Conservation (phyloP, 2,113 vertebrate species). For the Glareola pratincola region DNA sequence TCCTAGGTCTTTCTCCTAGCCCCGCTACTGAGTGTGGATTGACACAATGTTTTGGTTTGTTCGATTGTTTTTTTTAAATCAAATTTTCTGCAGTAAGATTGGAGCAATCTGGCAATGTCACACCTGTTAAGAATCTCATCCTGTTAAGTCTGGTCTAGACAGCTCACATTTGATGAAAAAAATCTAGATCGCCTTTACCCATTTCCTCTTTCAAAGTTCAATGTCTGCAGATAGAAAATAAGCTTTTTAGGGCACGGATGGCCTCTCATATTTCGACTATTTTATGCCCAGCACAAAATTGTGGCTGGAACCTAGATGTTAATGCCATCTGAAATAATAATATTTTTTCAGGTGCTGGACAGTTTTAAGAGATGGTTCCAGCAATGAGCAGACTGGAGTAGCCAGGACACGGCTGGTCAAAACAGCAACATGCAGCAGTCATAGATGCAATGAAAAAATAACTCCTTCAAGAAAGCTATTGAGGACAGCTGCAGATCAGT, state of each 20-base stretch:
- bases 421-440: neutral
- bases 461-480: slow-evolving; percentile 1
- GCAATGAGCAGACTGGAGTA: neutral
- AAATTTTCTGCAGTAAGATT: neutral
- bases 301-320: neutral
- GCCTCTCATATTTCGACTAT: neutral
- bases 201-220: neutral
- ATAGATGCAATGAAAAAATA: neutral
- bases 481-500: slow-evolving; percentile 14
- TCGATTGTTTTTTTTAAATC: neutral
- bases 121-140: neutral
- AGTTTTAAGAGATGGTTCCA: slow-evolving; percentile 2
- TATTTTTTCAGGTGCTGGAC: slow-evolving; percentile 36
- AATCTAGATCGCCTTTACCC: neutral
- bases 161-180: neutral
- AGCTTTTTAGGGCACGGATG: neutral
- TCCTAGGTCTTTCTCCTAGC: neutral
- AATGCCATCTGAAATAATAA: neutral
- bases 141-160: neutral
- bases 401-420: neutral
- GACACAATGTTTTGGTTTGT: neutral
- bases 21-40: neutral
- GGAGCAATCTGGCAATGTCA: neutral
- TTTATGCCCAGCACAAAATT: neutral
- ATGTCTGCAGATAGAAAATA: neutral